Evolutionary conservation across 2,797 vertebrate species (phyloP).

Genomic region (Liasis olivaceus): DNA sequence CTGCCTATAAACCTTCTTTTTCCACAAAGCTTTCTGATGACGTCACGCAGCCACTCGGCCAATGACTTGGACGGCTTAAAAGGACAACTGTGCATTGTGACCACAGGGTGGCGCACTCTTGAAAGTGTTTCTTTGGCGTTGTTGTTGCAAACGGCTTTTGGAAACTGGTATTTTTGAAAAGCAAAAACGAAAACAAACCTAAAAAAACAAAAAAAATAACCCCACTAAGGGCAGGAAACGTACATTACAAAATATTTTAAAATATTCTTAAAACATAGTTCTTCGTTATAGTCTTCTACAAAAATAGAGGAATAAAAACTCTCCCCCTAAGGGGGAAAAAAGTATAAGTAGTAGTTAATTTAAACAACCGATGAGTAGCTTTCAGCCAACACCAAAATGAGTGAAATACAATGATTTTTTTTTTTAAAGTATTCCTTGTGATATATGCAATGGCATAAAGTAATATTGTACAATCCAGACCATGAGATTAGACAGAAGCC

Average conservation of each 20-base stretch:
- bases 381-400: not conserved
- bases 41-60: not conserved
- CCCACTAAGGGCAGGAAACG: not conserved
- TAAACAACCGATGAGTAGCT: not conserved
- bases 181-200: not conserved
- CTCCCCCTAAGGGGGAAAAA: not conserved
- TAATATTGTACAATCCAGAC: not conserved
- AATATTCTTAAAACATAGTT: not conserved
- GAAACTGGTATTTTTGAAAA: not conserved
- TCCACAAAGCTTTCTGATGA: not conserved
- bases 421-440: not conserved
- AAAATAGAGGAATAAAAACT: not conserved
- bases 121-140: not conserved
- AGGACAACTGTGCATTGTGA: not conserved
- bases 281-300: not conserved
- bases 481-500: not conserved
- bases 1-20: not conserved
- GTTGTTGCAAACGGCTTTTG: not conserved
- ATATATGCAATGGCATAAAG: not conserved
- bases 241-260: not conserved
- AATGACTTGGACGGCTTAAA: not conserved
- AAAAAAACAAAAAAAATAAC: not conserved
- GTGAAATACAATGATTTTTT: fast-evolving
- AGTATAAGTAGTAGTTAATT: not conserved
- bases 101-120: not conserved